Conservation (phyloP, 2,797 vertebrate genomes). For the Cirrhinus mrigala region DNA sequence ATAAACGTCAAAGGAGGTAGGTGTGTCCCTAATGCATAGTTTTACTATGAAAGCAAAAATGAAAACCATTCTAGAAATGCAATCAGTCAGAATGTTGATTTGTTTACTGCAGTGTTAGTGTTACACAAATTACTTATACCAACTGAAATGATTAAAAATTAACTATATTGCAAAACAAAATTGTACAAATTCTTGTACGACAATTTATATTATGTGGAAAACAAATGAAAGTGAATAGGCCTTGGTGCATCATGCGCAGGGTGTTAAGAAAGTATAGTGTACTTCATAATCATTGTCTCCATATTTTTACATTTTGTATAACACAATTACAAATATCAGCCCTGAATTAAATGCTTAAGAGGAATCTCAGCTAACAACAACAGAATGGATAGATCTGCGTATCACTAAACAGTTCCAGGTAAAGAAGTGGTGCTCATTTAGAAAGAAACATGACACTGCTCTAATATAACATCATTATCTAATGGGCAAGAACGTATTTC, state of each 20-base stretch:
- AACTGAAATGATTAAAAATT: not conserved
- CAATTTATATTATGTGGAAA: not conserved
- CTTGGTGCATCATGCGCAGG: not conserved
- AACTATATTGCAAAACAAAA: not conserved
- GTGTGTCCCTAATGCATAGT: not conserved
- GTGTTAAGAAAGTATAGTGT: not conserved
- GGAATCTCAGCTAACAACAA: not conserved
- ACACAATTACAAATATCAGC: not conserved
- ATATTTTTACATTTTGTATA: not conserved
- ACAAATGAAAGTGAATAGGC: not conserved
- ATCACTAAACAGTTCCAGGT: not conserved
- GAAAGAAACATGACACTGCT: slow-evolving; percentile 20
- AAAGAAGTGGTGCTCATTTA: not conserved
- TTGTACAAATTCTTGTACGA: not conserved
- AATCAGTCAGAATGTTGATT: not conserved
- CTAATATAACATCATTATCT: slow-evolving; percentile 20
- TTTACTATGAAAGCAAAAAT: slow-evolving; percentile 1
- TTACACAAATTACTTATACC: no score
- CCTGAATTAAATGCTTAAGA: not conserved
- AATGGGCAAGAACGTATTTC: slow-evolving; percentile 15
- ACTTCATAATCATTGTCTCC: not conserved
- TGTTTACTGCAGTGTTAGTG: not conserved
- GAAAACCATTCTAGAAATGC: not conserved
- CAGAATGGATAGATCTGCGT: not conserved
- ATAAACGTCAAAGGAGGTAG: slow-evolving; percentile 11